Percentiles rank a stretch among this genome's conserved stretches.
These are phyloP conservation scores for Ammodramus savannarum DNA, from an alignment of 2,113 vertebrate genomes.

Conservation along the genomic window DNA sequence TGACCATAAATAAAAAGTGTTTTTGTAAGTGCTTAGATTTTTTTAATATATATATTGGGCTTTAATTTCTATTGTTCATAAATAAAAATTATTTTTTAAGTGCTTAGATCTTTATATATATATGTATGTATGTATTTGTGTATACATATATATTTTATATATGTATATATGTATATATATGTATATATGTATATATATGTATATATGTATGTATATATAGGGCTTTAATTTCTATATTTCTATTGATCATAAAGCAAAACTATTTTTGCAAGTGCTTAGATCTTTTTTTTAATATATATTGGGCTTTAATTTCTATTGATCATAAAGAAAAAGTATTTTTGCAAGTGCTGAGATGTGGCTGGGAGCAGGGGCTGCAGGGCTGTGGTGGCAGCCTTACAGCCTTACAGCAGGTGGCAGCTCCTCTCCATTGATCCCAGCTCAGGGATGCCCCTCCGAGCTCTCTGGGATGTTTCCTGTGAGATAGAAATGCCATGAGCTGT, in stretches of 20 bases:
- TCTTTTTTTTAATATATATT: background rate
- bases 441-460: accelerated
- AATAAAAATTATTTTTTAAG: background rate
- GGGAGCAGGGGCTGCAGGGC: background rate
- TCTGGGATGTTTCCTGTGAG: background rate
- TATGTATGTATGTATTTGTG: no score
- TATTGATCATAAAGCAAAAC: background rate
- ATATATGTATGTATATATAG: no score
- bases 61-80: background rate
- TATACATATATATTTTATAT: no score
- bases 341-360: background rate
- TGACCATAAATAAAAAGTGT: background rate
- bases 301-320: no score
- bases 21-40: background rate
- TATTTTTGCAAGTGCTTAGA: background rate
- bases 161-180: no score
- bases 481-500: background rate
- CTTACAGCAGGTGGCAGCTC: background rate
- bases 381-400: background rate
- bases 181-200: no score
- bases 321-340: no score
- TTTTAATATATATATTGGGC: no score
- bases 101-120: background rate
- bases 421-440: background rate
- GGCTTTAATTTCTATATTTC: background rate